Base-by-base conservation (phyloP, 2,113 vertebrate species). In the Panurus biarmicus region DNA sequence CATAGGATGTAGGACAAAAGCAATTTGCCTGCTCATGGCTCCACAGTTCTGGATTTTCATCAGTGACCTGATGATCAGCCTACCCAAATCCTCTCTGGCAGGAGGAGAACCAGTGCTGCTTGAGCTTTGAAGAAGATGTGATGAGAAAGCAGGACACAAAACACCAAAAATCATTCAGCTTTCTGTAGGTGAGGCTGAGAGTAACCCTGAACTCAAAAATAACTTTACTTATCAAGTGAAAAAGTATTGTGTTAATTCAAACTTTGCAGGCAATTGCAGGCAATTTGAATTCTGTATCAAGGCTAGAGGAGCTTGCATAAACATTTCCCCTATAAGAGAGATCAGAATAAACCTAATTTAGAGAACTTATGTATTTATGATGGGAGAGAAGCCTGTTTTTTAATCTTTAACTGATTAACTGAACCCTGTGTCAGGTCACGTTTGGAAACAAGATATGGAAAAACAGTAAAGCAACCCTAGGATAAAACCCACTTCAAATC, bases 391-490 rank as follows among this genome's bases (percentile, higher is more conserved):
- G 48, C 31, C 29, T 65, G 23, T 6, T 88, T 64, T 66, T 72
- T 91, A 89, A 94, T 69, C 20, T 11, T 80, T 89, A 94, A 94
- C 56, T 83, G 82, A 86, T 71, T 38, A 91, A 62, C 38, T 54
- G 66, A 92, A 65, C 93, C 61, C 66, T 56, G 33, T 10, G 1
- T 80, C 78, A 94, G 85, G 74, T 87, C 86, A 48, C 17, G 1
- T 91, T 94, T 89, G 94, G 92, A 93, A 94, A 85, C 31, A 77
- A 85, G 58, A 72, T 80, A 80, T 2, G 7, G 72, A 92, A 94
- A 84, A 93, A 35, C 42, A 79, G 15, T 58, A 85, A 90, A 87
- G 70, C 21, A 92, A 29, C 3, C 61, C 9, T 24, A 65, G 38
- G 42, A 42, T 56, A 60, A 82, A 77, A 57, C 25, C 4, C 6